Base-by-base conservation (phyloP, 2,113 vertebrate species). In the Neodontobutis hainanensis region DNA sequence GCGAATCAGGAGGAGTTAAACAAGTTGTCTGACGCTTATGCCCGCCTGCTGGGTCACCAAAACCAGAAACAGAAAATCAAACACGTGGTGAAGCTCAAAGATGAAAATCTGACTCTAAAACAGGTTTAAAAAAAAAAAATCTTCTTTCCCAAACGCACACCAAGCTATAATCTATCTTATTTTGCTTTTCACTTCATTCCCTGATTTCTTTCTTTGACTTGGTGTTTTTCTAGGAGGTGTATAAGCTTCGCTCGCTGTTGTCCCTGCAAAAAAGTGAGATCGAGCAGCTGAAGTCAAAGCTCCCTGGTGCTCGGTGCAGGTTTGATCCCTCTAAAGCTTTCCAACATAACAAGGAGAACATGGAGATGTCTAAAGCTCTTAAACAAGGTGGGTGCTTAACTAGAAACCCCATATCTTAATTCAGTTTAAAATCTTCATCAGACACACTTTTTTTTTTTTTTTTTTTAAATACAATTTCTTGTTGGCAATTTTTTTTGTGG, bases 41-140 rank as follows among this genome's bases (percentile, higher is more conserved):
- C 95, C 14, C 93, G 91, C 27, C 91, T 99, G 66, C 88, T 99
- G 72, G 97, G 97, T 42, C 97, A 99, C 82, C 97, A 99, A 83
- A 99, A 99, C 88, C 94, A 97, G 82, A 95, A 94, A 79, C 97
- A 99, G 88, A 99, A 99, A 92, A 99, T 99, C 86, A 98, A 94
- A 68, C 97, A 99, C 44, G 94, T 99, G 73, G 91, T 97, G 88
- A 98, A 96, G 77, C 27, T 99, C 40, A 99, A 99, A 73, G 94
- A 96, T 57, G 95, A 99, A 70, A 99, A 99, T 32, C 61, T 83
- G 3, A 70, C 90, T 35, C 88, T 99, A 2, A 97, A 95, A 85
- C 94, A 95, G 95, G 97, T 27, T 98, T 67, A 78, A 15, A 4
- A 10, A 10, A 0, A 2, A 47, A 5, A 27, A 1, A 3, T 43